Percentiles rank a stretch among this genome's conserved stretches.
phyloP scores from a whole-genome alignment of 2,888 invertebrate species.

The Pseudanteris insignis region DNA sequence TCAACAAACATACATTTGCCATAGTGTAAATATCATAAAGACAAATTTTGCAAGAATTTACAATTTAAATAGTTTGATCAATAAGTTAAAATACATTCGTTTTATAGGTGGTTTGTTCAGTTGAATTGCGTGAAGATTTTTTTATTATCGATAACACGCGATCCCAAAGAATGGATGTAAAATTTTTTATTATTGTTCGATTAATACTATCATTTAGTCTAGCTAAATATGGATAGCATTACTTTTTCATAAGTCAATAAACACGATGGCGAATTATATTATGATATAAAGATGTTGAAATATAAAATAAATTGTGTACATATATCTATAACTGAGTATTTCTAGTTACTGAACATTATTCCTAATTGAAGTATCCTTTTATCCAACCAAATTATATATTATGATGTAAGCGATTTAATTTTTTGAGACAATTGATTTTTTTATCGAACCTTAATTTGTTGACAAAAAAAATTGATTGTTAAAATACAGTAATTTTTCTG shows the following conservation, averaged over 20 bases:
- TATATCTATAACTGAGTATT: conserved; percentile 48
- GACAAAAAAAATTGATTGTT: no score
- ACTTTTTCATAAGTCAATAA: conserved; percentile 58
- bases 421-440: no score
- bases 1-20: conserved; percentile 51
- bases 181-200: conserved; percentile 15
- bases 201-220: conserved; percentile 6
- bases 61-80: conserved; percentile 7
- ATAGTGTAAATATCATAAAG: conserved; percentile 44
- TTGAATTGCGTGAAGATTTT: conserved; percentile 12
- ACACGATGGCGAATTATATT: conserved; percentile 49
- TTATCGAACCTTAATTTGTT: no score
- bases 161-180: conserved; percentile 3
- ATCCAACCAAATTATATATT: no score
- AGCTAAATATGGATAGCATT: conserved; percentile 48
- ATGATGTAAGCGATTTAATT: no score
- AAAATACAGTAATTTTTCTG: no score
- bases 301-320: conserved; percentile 66
- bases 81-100: conserved; percentile 7
- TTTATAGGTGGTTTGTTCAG: conserved; percentile 9
- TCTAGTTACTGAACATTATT: no score
- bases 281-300: conserved; percentile 61
- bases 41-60: conserved; percentile 24
- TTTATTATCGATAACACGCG: conserved; percentile 2
- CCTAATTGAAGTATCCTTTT: no score